A percentile compares a stretch with the other conserved stretches of the same genome.
These are phyloP conservation scores for Dreissena polymorpha DNA, from an alignment of 1,140 invertebrate species.

Conservation along the genomic window DNA sequence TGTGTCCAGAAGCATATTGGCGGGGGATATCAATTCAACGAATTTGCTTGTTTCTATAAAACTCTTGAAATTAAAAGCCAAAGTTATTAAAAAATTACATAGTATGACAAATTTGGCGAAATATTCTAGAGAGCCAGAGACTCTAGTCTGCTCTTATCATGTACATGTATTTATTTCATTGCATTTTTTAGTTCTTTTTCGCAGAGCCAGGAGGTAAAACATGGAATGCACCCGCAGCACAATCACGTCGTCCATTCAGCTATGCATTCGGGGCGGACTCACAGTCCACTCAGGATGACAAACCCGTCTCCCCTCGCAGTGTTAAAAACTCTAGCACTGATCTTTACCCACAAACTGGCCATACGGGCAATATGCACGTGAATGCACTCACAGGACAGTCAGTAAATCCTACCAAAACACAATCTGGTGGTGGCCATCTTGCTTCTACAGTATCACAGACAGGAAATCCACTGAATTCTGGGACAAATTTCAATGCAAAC, in stretches of 20 bases:
- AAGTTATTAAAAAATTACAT: too few relatives aligned
- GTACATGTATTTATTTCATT: not conserved
- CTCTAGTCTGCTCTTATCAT: not conserved
- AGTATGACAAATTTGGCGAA: too few relatives aligned
- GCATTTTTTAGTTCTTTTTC: conserved; percentile 35
- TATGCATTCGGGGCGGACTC: conserved; percentile 32
- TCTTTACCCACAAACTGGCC: conserved; percentile 24
- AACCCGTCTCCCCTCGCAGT: conserved; percentile 32
- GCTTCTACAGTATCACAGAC: not conserved
- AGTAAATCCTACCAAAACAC: too few relatives aligned
- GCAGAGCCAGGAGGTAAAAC: conserved; percentile 40
- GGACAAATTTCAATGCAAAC: conserved; percentile 14
- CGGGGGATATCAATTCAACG: too few relatives aligned
- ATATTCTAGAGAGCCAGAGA: too few relatives aligned
- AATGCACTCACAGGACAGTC: too few relatives aligned
- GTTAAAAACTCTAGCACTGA: conserved; percentile 30
- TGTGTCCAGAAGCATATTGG: too few relatives aligned
- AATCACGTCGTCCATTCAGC: conserved; percentile 41
- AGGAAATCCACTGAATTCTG: conserved; percentile 48
- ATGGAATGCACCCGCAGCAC: conserved; percentile 13
- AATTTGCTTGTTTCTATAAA: too few relatives aligned
- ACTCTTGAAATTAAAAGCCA: too few relatives aligned
- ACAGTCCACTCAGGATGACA: not conserved
- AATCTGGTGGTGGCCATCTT: not conserved
- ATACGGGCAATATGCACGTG: too few relatives aligned